phyloP scores from a whole-genome alignment of 53 echinoderm and acorn worm species.

The Apostichopus leukothele region DNA sequence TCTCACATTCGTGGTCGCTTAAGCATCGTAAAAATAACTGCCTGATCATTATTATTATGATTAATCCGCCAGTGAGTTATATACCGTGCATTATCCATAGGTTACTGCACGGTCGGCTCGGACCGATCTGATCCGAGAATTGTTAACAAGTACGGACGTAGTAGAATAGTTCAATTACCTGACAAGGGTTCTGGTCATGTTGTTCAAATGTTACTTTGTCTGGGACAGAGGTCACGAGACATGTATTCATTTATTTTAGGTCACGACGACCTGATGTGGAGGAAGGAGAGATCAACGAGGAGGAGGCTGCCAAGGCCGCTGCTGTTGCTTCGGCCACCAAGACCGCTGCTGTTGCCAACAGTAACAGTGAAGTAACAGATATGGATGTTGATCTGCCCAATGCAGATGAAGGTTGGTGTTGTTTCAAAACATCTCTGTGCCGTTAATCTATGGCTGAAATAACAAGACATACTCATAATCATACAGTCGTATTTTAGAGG shows the following conservation, averaged over 20 bases:
- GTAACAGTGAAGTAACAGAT: conserved; percentile 47
- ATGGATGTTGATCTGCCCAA: conserved; percentile 92
- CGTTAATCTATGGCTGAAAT: background rate
- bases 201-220: too few relatives aligned
- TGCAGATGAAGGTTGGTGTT: conserved; percentile 64
- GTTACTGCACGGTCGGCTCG: too few relatives aligned
- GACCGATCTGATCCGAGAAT: too few relatives aligned
- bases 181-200: background rate
- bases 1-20: too few relatives aligned
- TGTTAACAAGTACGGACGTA: background rate
- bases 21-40: too few relatives aligned
- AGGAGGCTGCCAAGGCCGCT: conserved; percentile 7
- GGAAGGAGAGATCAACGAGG: conserved; percentile 37
- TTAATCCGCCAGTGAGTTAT: too few relatives aligned
- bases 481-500: too few relatives aligned
- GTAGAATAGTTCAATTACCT: background rate
- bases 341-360: background rate
- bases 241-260: too few relatives aligned
- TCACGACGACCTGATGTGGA: background rate
- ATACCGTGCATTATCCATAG: too few relatives aligned
- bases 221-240: too few relatives aligned
- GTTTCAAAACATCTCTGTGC: background rate
- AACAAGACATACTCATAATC: too few relatives aligned
- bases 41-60: too few relatives aligned
- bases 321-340: background rate